A percentile compares a stretch with the other conserved stretches of the same genome.
These are phyloP conservation scores for Galbula dea DNA, from an alignment of 2,113 vertebrate species.

Conservation along the genomic window DNA sequence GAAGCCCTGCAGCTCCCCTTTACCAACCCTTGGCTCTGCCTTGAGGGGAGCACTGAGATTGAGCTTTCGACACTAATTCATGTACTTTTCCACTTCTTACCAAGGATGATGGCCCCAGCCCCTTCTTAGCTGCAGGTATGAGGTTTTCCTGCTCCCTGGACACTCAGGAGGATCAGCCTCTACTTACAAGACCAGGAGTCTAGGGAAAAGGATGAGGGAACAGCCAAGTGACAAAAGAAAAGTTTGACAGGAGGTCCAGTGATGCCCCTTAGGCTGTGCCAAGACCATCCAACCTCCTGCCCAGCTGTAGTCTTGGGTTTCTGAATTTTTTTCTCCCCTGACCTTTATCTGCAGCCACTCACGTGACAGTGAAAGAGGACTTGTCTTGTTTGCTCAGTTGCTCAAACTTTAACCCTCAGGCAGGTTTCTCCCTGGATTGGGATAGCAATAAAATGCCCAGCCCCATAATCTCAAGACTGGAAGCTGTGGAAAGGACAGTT, in stretches of 20 bases:
- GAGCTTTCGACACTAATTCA: background rate
- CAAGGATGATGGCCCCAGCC: background rate
- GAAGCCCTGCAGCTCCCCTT: background rate
- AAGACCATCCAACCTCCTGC: fast-evolving
- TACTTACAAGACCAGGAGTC: slow-evolving; percentile 66
- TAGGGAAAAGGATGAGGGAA: slow-evolving; percentile 43
- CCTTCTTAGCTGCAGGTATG: background rate
- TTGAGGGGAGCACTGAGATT: no score
- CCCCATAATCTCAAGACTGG: background rate
- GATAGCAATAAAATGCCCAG: background rate
- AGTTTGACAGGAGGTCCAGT: background rate
- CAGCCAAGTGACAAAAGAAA: slow-evolving; percentile 66
- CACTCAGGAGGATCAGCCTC: background rate
- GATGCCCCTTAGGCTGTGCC: background rate
- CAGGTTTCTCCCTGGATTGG: fast-evolving
- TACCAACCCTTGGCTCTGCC: background rate
- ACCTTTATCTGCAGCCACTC: background rate
- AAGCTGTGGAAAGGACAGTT: background rate
- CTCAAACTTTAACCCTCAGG: background rate
- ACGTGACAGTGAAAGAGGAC: background rate
- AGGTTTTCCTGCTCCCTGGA: background rate
- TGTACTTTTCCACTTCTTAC: background rate
- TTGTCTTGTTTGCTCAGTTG: fast-evolving
- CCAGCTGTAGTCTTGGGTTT: fast-evolving
- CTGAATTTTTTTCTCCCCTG: background rate